Evolutionary conservation across 2,113 vertebrate species (phyloP), one percentile per base, ranked within the genome.

Genomic region (Sminthopsis crassicaudata): DNA sequence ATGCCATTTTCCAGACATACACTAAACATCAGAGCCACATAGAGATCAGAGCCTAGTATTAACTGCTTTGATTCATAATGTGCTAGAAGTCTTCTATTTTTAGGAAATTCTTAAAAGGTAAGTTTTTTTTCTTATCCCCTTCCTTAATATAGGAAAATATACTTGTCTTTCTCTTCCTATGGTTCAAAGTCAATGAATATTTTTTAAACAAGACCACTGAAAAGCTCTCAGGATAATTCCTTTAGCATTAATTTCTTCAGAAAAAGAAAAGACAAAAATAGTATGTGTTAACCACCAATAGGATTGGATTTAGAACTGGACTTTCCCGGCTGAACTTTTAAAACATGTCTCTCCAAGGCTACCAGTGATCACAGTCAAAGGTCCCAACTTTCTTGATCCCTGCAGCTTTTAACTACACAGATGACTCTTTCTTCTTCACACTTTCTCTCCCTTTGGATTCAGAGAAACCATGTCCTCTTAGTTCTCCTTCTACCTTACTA

Each of bases 111-210:
- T 94, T 84, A 25, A 8, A 91, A 94, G 23, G 60, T 48, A 11
- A 94, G 46, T 22, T 92, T 16, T 25, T 96, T 55, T 57, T 94
- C 98, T 98, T 98, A 99, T 99, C 99, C 99, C 46, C 95, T 98
- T 90, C 99, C 99, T 98, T 99, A 99, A 96, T 99, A 99, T 24
- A 99, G 98, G 23, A 98, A 99, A 97, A 99, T 99, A 94, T 99
- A 99, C 98, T 99, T 99, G 92, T 97, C 9, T 98, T 99, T 99
- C 92, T 99, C 99, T 26, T 93, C 92, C 99, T 99, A 99, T 53
- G 99, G 99, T 95, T 99, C 99, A 97, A 99, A 99, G 98, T 99
- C 98, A 55, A 99, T 99, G 97, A 99, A 99, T 6, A 6, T 99
- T 99, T 98, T 99, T 99, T 46, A 99, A 98, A 57, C 99, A 98